Conservation (phyloP, 2,113 vertebrate genomes). For the Pseudolaguvia tuberculata region DNA sequence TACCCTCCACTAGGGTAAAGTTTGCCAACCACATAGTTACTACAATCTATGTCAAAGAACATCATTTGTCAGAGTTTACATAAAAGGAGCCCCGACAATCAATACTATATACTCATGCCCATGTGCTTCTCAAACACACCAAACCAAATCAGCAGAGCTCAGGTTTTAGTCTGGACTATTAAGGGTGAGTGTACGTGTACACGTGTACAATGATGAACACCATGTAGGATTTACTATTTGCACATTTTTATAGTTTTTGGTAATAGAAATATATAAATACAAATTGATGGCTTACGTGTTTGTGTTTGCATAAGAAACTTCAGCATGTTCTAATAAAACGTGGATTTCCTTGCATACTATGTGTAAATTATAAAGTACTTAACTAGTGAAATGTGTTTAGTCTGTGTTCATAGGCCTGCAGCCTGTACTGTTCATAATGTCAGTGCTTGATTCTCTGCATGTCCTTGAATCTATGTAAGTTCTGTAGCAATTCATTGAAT, state of each 20-base stretch:
- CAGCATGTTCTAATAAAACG: not conserved
- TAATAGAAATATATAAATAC: too few species aligned
- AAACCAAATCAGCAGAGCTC: not conserved
- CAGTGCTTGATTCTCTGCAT: not conserved
- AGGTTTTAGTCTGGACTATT: too few species aligned
- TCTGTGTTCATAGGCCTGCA: not conserved
- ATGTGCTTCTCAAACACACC: not conserved
- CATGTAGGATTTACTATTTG: too few species aligned
- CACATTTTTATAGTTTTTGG: too few species aligned
- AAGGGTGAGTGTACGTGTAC: too few species aligned
- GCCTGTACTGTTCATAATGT: not conserved
- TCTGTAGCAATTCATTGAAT: not conserved
- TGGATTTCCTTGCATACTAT: not conserved
- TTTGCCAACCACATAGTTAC: not conserved
- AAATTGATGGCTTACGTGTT: not conserved
- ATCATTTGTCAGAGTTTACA: conserved; percentile 25
- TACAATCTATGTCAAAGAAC: too few species aligned
- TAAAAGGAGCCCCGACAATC: not conserved
- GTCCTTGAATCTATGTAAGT: not conserved
- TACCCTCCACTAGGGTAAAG: conserved; percentile 12
- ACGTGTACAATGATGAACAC: too few species aligned
- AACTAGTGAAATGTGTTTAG: conserved; percentile 2
- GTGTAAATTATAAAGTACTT: not conserved
- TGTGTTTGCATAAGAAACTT: too few species aligned
- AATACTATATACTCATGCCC: conserved; percentile 5